A percentile compares a stretch with the other conserved stretches of the same genome.
Conservation (phyloP, 37 sponge, comb jelly and placozoan species). For the Cladorhizidae sp. region DNA sequence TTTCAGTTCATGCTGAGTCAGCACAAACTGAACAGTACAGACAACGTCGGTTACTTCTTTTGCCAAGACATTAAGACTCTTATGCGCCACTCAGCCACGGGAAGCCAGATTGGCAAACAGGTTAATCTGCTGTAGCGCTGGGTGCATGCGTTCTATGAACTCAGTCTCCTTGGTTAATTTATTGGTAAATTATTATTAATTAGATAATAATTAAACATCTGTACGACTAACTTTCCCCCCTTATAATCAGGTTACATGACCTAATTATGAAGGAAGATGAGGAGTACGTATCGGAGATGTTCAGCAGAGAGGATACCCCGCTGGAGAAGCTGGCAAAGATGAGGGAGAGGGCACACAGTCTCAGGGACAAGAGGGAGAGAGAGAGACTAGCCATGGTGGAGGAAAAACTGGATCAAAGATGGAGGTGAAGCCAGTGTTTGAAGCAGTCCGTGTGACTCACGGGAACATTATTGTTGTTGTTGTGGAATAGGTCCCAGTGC, state of each 20-base stretch:
- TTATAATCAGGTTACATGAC: slow-evolving; percentile 75
- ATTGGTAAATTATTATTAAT: too few species aligned
- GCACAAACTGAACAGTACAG: too few species aligned
- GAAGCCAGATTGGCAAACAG: too few species aligned
- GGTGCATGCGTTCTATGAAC: too few species aligned
- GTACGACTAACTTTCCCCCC: too few species aligned
- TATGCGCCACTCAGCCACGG: too few species aligned
- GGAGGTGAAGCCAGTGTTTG: slow-evolving; percentile 61
- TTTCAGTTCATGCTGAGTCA: too few species aligned
- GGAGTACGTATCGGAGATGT: slow-evolving; percentile 80
- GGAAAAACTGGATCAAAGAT: slow-evolving; percentile 90
- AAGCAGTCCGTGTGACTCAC: background rate
- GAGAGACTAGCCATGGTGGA: slow-evolving; percentile 89
- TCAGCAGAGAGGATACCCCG: slow-evolving; percentile 75
- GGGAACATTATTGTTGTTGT: background rate
- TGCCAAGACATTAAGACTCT: too few species aligned
- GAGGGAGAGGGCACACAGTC: slow-evolving; percentile 85
- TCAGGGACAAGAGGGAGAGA: slow-evolving; percentile 85
- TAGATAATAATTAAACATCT: too few species aligned
- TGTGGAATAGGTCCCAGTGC: slow-evolving; percentile 78
- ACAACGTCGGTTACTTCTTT: too few species aligned
- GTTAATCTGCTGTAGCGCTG: too few species aligned
- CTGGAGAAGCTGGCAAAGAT: slow-evolving; percentile 94
- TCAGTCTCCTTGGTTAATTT: too few species aligned
- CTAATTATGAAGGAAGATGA: slow-evolving; percentile 86